Base-by-base conservation (phyloP, 2,888 invertebrate species). In the Tetrapedia diversipes region DNA sequence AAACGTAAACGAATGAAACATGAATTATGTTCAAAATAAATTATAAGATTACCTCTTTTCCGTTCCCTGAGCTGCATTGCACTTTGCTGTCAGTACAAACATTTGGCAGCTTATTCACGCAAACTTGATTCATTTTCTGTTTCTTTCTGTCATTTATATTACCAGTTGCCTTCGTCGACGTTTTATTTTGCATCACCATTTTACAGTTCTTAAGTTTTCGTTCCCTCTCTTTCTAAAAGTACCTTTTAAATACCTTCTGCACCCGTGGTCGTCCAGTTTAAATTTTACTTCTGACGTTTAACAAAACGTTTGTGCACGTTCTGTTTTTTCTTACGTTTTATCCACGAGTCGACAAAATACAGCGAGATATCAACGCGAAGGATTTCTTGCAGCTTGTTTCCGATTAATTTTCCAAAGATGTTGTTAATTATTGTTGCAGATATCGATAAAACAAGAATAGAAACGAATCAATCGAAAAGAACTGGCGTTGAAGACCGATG, bases 1-100 rank as follows among this genome's bases (percentile, higher is more conserved):
- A n/a, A n/a, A n/a, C n/a, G n/a, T n/a, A n/a, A n/a, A 39, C 14
- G 4, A 39, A 14, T 14, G n/a, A 41, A 41, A 14, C 2, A 41
- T 32, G 34, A 34, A 32, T 24, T n/a, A 7, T 10, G n/a, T 14
- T 22, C 4, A n/a, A 37, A 49, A 29, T 14, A 59, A 49, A 60
- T 37, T 14, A 19, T 24, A 16, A 7, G 4, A 14, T 24, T 77
- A 77, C 77, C 69, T 64, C 16, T n/a, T 56, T 77, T 32, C 16
- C 57, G 29, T 64, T 34, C 14, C 32, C 47, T 2, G 63, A 27
- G n/a, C 29, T 22, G 51, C 2, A 49, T 64, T 77, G 19, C 32
- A 6, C 22, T 64, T 45, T 11, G 32, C 7, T 19, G 19, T 22
- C 4, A 22, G 10, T 29, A 43, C 64, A 69, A 1, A 24, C 10